Percentiles rank a stretch among this genome's conserved stretches.
These are phyloP conservation scores for Poliocrania exsul DNA, from an alignment of 2,797 vertebrate genomes.

Conservation along the genomic window DNA sequence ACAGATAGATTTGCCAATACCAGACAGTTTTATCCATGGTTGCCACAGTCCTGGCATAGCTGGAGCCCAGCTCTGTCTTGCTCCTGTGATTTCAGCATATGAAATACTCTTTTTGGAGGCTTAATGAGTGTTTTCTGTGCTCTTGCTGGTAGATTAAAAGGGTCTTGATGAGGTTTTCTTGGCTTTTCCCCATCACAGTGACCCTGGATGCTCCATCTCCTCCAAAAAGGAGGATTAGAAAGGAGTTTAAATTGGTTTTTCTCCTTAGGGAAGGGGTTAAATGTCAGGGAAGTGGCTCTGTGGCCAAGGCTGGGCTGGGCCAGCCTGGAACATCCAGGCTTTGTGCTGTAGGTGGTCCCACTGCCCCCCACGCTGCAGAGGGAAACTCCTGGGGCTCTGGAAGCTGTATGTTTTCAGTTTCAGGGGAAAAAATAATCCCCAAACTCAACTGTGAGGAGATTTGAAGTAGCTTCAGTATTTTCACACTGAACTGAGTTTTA, in stretches of 20 bases:
- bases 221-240: neutral
- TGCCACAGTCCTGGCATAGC: fast-evolving
- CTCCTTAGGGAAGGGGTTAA: neutral
- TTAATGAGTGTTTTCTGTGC: neutral
- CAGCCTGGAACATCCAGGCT: neutral
- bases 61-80: neutral
- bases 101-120: neutral
- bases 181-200: neutral
- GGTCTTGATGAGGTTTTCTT: neutral
- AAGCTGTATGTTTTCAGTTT: neutral
- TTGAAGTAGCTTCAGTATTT: neutral
- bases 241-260: neutral
- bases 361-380: neutral
- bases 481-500: neutral
- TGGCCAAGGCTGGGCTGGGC: neutral
- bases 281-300: neutral
- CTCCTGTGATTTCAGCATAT: neutral
- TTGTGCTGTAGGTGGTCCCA: neutral
- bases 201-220: neutral
- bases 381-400: neutral
- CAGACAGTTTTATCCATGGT: neutral
- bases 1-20: neutral
- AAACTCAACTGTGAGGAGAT: neutral
- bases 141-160: neutral
- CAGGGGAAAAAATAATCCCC: no score